These are phyloP conservation scores for Hyla sarda DNA, from an alignment of 2,113 vertebrate species.

Conservation along the genomic window DNA sequence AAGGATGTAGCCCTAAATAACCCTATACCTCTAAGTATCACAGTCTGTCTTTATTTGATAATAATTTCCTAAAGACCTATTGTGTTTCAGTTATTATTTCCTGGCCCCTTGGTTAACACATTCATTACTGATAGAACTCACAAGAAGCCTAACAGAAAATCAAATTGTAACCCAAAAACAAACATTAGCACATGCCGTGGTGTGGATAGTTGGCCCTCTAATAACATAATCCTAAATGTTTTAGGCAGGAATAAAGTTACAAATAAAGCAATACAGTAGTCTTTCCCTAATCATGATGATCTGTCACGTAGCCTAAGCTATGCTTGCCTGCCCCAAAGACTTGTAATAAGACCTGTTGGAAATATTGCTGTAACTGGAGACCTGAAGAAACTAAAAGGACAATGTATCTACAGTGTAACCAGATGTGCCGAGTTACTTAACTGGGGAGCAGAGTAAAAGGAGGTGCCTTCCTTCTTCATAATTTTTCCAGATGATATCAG, in stretches of 20 bases:
- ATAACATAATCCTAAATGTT: neutral
- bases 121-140: conserved; percentile 20
- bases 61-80: conserved; percentile 66
- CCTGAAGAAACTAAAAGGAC: conserved; percentile 87
- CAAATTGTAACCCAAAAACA: conserved; percentile 1
- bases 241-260: neutral
- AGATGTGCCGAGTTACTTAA: conserved; percentile 97
- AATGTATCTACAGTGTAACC: conserved; percentile 97
- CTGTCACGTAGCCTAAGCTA: conserved; percentile 53
- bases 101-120: conserved; percentile 40
- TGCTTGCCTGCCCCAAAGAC: conserved; percentile 22
- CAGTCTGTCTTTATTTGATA: conserved; percentile 69
- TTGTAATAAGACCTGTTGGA: conserved; percentile 86
- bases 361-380: conserved; percentile 92
- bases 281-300: conserved; percentile 76
- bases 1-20: conserved; percentile 69
- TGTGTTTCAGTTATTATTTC: conserved; percentile 53
- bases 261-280: conserved; percentile 57
- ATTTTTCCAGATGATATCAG: conserved; percentile 86
- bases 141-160: conserved; percentile 60
- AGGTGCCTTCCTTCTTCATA: conserved; percentile 68
- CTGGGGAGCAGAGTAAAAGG: conserved; percentile 78
- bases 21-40: conserved; percentile 67
- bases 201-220: neutral
- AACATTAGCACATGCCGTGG: neutral